phyloP scores from a whole-genome alignment of 2,797 vertebrate species.

The Cercopithecus neglectus region DNA sequence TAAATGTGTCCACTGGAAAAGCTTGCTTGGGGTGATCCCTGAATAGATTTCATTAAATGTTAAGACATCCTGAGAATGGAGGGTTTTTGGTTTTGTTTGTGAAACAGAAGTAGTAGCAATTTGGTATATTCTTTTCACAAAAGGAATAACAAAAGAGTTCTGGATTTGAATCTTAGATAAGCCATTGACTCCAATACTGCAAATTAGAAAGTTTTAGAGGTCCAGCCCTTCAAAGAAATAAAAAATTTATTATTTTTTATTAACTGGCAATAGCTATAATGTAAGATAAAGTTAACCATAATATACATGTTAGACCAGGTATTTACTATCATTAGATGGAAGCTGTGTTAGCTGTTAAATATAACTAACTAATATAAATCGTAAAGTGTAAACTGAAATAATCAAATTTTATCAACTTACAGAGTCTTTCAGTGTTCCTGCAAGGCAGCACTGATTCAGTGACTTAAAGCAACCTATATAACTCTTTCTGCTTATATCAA shows the following conservation, averaged over 20 bases:
- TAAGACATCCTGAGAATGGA: constrained; percentile 2
- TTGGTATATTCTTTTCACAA: not conserved
- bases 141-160: not conserved
- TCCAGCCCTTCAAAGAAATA: not conserved
- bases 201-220: not conserved
- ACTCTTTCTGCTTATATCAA: constrained; percentile 23
- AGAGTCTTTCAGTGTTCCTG: not conserved
- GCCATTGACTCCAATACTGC: not conserved
- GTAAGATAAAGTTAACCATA: not conserved
- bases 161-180: not conserved
- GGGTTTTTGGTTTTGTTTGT: not conserved
- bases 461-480: not conserved
- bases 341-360: not conserved
- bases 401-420: not conserved
- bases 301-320: not conserved
- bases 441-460: not conserved
- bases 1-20: not conserved
- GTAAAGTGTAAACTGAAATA: not conserved
- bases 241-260: not conserved
- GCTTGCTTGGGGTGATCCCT: not conserved
- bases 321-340: not conserved
- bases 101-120: not conserved
- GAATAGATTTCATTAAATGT: not conserved
- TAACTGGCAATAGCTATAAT: not conserved
- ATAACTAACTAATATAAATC: not conserved